These are phyloP conservation scores for Exocentrus adspersus DNA, from an alignment of 2,888 invertebrate genomes.

Conservation along the genomic window DNA sequence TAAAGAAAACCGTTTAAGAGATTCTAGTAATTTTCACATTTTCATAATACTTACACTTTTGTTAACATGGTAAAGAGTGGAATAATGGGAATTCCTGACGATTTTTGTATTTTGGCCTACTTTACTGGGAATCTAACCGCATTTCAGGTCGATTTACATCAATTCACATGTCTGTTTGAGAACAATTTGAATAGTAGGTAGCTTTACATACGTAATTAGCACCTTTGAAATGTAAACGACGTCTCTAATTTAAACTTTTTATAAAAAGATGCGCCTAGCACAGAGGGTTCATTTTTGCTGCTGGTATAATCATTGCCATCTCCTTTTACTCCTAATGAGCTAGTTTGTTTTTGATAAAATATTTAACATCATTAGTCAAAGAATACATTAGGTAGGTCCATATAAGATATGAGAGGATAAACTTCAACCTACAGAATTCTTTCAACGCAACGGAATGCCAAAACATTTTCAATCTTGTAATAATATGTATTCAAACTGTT, in stretches of 20 bases:
- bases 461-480: no score
- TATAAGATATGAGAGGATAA: no score
- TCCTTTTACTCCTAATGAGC: background rate
- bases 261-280: background rate
- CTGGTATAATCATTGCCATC: no score
- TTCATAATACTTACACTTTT: no score
- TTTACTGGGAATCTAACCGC: background rate
- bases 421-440: no score
- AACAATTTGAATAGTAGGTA: background rate
- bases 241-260: background rate
- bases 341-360: background rate
- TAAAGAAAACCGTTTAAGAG: no score
- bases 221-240: background rate
- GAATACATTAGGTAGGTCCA: no score
- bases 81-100: background rate
- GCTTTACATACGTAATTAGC: background rate
- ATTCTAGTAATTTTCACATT: no score
- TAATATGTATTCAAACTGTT: no score
- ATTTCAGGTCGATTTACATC: background rate
- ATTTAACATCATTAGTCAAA: background rate
- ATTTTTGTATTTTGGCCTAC: background rate
- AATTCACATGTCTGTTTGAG: background rate
- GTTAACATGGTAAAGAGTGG: no score
- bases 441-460: no score
- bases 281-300: no score